Base-by-base conservation (phyloP, 2,113 vertebrate species). In the Hylia prasina region DNA sequence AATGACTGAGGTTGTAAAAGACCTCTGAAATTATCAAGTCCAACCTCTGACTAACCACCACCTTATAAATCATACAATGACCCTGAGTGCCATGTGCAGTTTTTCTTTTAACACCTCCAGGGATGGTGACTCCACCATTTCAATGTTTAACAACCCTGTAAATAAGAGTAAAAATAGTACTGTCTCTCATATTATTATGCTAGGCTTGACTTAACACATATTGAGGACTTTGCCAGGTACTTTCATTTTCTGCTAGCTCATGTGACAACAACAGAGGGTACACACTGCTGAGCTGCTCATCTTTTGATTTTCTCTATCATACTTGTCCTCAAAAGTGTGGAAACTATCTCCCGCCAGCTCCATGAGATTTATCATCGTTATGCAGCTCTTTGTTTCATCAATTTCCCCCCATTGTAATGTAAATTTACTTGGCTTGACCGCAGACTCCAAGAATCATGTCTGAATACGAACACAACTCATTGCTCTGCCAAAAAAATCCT, bases 301-400 rank as follows among this genome's bases (percentile, higher is more conserved):
- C 37, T 51, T 79, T 61, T 65, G 15, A 61, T 31, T 63, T n/a
- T 22, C n/a, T 71, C 30, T 47, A 21, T 58, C 5, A 8, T 2
- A 1, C 28, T 47, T 76, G 42, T 25, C 9, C 44, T 35, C 64
- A 17, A 3, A 76, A 68, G 37, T 25, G 13, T 42, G 40, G 50
- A 61, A 89, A 79, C 4, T 44, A 14, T 6, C 2, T 16, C 2
- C 3, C 14, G 7, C 5, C 1, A 3, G 2, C 6, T 27, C 18
- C 7, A 9, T 1, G 2, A 65, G 22, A 68, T 48, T 82, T 58
- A 80, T 48, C 44, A 64, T 27, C 3, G 0, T 42, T 44, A 78
- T 48, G 24, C 7, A 78, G 45, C 33, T 53, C 24, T 30, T 23
- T 13, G 3, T 37, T 63, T 72, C 22, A 47, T 37, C 2, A 2